phyloP scores from a whole-genome alignment of 2,888 invertebrate species.

The Nudaria mundana region DNA sequence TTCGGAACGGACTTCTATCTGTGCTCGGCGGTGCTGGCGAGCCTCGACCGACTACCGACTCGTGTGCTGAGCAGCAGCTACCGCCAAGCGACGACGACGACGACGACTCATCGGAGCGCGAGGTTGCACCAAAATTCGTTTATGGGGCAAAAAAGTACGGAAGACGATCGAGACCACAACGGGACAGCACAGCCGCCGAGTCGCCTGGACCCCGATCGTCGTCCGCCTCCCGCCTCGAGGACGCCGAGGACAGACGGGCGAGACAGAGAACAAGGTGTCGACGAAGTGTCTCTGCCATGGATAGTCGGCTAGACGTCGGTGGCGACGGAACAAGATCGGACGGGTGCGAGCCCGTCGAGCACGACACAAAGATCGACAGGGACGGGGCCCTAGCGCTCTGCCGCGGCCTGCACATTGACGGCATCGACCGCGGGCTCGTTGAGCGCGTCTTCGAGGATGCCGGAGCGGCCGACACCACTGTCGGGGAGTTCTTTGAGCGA shows the following conservation, averaged over 20 bases:
- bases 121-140: conserved; percentile 87
- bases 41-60: conserved; percentile 30
- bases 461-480: conserved; percentile 52
- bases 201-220: conserved; percentile 46
- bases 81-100: no score
- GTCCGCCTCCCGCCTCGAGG: conserved; percentile 57
- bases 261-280: conserved; percentile 50
- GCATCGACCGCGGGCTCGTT: conserved; percentile 55
- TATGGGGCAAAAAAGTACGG: conserved; percentile 90
- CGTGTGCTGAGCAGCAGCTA: conserved; percentile 35
- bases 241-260: conserved; percentile 38
- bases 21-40: conserved; percentile 82
- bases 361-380: conserved; percentile 56
- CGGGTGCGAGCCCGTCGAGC: conserved; percentile 44
- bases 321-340: conserved; percentile 8
- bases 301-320: conserved; percentile 37
- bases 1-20: conserved; percentile 87
- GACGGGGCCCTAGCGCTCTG: conserved; percentile 62
- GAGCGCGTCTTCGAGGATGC: conserved; percentile 58
- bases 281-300: conserved; percentile 59
- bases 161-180: conserved; percentile 84
- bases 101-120: conserved; percentile 84
- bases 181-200: conserved; percentile 29
- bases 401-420: conserved; percentile 59
- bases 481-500: conserved; percentile 70